Evolutionary conservation across 2,888 invertebrate genomes (phyloP), one percentile per base, ranked within the genome.

Genomic region (Catonia carolina): DNA sequence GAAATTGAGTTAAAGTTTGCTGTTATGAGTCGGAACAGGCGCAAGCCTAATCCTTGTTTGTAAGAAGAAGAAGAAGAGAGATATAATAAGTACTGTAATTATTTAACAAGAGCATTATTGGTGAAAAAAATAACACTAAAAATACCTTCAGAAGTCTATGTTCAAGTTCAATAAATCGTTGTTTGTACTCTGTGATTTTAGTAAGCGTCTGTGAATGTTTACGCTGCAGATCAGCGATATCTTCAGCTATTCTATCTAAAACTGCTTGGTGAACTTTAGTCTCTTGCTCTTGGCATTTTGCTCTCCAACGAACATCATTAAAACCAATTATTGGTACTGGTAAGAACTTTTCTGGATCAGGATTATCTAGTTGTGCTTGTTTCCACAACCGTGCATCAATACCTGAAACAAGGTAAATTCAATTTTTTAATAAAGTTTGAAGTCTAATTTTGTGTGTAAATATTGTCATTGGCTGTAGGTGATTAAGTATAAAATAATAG

Each of bases 261-360:
- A 89, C 89, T 18, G 85, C 80, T 55, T 86, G 82, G 70, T 96
- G 94, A 55, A 89, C 79, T 54, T 84, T 80, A 0, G 89, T 90
- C 74, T 92, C 88, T 67, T 86, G 83, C 67, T 89, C 83, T 68
- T 94, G 94, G 65, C 86, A 86, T 61, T 88, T 82, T 54, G 92
- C 81, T 12, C 97, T 82, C 72, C 86, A 84, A 70, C 77, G 74
- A 2, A 83, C 70, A 61, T 79, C 78, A 33, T 73, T 73, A 69
- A 97, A 96, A 1, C 98, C 98, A 62, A 95, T 83, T 72, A 98
- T 87, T 0, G 96, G 93, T 10, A 94, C 89, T 0, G 98, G 98
- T 68, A 99, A 86, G 67, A 93, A 88, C 67, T 85, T 84, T 33
- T 82, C 82, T 1, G 91, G 83, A 72, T 97, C 90, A 0, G 98